phyloP scores from a whole-genome alignment of 2,797 vertebrate genomes.

The Atherinosoma microstoma region DNA sequence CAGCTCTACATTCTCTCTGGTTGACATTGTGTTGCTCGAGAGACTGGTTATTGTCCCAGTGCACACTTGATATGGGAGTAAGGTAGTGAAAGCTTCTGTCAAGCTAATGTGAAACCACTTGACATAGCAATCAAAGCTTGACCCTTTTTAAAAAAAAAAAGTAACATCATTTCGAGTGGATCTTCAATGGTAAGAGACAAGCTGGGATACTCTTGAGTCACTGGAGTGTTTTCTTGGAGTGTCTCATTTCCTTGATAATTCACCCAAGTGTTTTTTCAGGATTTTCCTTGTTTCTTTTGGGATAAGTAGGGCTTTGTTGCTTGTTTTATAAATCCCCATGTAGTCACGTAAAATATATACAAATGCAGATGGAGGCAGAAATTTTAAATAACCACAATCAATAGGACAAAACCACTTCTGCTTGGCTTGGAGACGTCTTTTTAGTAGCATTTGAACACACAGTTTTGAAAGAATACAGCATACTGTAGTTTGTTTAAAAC shows the following conservation, averaged over 20 bases:
- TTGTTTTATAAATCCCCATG: neutral
- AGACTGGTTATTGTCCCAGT: neutral
- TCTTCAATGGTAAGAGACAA: constrained; percentile 24
- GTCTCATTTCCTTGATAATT: neutral
- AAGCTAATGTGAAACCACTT: constrained; percentile 39
- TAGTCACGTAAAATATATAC: constrained; percentile 7
- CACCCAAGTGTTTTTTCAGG: neutral
- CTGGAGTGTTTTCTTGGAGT: neutral
- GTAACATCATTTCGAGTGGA: constrained; percentile 11
- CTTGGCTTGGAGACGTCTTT: neutral
- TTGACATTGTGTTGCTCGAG: constrained; percentile 3
- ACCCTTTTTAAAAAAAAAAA: constrained; percentile 5
- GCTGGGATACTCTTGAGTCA: constrained; percentile 9
- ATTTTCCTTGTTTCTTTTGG: neutral
- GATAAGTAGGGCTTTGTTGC: neutral
- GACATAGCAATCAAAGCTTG: constrained; percentile 20
- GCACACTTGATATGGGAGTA: neutral
- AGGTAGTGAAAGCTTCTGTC: constrained; percentile 12
- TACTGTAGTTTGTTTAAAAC: neutral
- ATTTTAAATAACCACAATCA: neutral
- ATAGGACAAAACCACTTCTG: constrained; percentile 37
- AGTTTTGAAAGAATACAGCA: neutral
- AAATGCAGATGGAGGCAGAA: constrained; percentile 10
- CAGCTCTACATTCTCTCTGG: constrained; percentile 3
- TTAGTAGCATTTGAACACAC: neutral